phyloP scores from a whole-genome alignment of 1,140 invertebrate species.

The Acromyrmex heyeri region DNA sequence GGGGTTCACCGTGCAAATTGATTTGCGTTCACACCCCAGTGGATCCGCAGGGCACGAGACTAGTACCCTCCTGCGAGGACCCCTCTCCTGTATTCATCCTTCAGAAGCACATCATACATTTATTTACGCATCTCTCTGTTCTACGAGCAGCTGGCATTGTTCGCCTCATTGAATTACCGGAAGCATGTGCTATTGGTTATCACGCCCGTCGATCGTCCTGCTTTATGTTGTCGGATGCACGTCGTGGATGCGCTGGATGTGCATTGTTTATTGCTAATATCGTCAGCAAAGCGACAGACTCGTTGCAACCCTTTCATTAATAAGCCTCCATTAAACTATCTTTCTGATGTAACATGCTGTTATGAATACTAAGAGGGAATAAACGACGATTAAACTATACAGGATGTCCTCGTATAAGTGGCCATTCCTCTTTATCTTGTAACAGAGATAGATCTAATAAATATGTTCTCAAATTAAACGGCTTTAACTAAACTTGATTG shows the following conservation, averaged over 20 bases:
- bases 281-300: constrained; percentile 29
- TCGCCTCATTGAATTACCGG: constrained; percentile 84
- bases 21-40: constrained; percentile 87
- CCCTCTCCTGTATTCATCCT: constrained; percentile 79
- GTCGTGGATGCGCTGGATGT: constrained; percentile 2
- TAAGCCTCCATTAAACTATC: constrained; percentile 34
- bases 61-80: constrained; percentile 47
- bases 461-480: too few relatives aligned
- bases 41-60: constrained; percentile 65
- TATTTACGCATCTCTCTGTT: constrained; percentile 85
- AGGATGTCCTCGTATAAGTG: too few relatives aligned
- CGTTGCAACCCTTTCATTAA: constrained; percentile 16
- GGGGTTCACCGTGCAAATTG: constrained; percentile 84
- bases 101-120: constrained; percentile 86
- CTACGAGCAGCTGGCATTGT: constrained; percentile 79
- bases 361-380: constrained; percentile 41
- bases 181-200: constrained; percentile 84
- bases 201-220: constrained; percentile 66
- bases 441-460: too few relatives aligned
- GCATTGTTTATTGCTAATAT: constrained; percentile 35
- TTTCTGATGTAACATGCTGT: constrained; percentile 46
- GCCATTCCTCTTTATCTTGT: too few relatives aligned
- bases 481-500: too few relatives aligned
- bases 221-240: constrained; percentile 50
- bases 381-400: constrained; percentile 3